These are phyloP conservation scores for Progne subis DNA, from an alignment of 2,113 vertebrate genomes.

Conservation along the genomic window DNA sequence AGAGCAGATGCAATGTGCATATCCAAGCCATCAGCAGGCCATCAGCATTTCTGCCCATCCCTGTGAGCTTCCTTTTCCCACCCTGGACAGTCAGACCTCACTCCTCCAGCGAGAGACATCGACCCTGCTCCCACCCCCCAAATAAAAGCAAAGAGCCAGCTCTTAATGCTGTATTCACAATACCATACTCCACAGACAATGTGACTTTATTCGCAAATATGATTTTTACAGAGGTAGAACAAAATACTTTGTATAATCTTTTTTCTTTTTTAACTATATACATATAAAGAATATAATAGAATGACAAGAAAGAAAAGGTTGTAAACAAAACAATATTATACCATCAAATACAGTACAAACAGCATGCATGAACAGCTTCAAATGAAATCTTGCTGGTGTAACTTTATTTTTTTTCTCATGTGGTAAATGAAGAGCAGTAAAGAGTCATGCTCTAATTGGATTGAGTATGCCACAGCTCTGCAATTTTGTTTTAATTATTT, in stretches of 20 bases:
- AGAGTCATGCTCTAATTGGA: constrained; percentile 55
- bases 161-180: constrained; percentile 63
- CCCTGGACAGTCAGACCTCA: neutral
- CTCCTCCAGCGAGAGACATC: neutral
- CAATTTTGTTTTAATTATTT: constrained; percentile 37
- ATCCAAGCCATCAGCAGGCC: neutral
- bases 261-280: constrained; percentile 58
- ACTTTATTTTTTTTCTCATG: constrained; percentile 41
- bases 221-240: constrained; percentile 81
- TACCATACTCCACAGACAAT: constrained; percentile 72
- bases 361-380: constrained; percentile 69
- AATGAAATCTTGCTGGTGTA: constrained; percentile 67
- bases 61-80: neutral
- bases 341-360: constrained; percentile 63
- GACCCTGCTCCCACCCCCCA: neutral
- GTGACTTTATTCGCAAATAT: constrained; percentile 83
- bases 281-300: constrained; percentile 68
- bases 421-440: constrained; percentile 52
- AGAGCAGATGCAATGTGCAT: neutral
- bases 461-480: constrained; percentile 27
- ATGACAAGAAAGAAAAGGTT: constrained; percentile 26
- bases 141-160: constrained; percentile 51
- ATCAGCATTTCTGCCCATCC: neutral
- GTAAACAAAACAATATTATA: constrained; percentile 57
- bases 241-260: constrained; percentile 79